Evolutionary conservation across 1,140 invertebrate genomes (phyloP).

Genomic region (Idris sp.): DNA sequence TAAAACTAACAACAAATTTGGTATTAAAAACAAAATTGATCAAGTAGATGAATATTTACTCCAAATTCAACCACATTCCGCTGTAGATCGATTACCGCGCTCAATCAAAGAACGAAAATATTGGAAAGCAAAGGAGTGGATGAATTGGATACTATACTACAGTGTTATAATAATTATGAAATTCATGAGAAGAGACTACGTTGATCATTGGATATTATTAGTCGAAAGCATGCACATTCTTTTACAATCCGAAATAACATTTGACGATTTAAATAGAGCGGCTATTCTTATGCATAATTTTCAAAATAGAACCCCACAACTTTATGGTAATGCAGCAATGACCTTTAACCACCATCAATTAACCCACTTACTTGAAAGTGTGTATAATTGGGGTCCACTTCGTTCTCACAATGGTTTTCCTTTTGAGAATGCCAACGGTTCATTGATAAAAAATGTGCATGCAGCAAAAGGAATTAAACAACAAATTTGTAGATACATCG

Average conservation of each 20-base stretch:
- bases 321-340: constrained; percentile 33
- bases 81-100: constrained; percentile 1
- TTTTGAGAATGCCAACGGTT: constrained; percentile 39
- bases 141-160: constrained; percentile 18
- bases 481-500: constrained; percentile 18
- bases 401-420: constrained; percentile 15
- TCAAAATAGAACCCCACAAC: not conserved
- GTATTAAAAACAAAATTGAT: not conserved
- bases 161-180: constrained; percentile 17
- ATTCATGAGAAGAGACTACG: constrained; percentile 25
- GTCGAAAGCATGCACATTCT: constrained; percentile 31
- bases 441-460: constrained; percentile 19
- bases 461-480: constrained; percentile 9
- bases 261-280: constrained; percentile 5
- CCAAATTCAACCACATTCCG: not conserved
- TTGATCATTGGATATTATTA: constrained; percentile 24
- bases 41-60: not conserved
- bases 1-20: constrained; percentile 5
- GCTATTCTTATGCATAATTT: not conserved
- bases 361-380: constrained; percentile 32
- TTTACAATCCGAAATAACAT: constrained; percentile 22
- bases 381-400: constrained; percentile 33
- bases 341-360: constrained; percentile 50
- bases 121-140: constrained; percentile 3
- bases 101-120: not conserved